phyloP scores from a whole-genome alignment of 1,140 invertebrate genomes.

The Diorhabda carinulata region DNA sequence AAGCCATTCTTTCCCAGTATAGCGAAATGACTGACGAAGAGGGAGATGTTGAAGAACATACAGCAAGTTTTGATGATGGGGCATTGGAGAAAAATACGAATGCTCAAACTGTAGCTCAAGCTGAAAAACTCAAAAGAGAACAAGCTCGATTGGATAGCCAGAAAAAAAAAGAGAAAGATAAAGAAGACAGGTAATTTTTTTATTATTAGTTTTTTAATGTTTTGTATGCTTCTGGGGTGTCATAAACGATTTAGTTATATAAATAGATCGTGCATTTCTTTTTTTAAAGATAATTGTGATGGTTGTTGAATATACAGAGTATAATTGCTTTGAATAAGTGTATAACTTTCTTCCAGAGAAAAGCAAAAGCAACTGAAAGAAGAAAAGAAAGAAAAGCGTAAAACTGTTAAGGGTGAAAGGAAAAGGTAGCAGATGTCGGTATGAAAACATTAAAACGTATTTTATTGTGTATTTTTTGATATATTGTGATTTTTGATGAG shows the following conservation, averaged over 20 bases:
- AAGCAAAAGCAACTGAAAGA: constrained; percentile 81
- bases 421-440: constrained; percentile 63
- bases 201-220: neutral
- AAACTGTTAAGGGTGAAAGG: constrained; percentile 80
- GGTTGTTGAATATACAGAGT: neutral
- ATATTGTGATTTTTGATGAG: too few species aligned
- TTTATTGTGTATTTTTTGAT: too few species aligned
- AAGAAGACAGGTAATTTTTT: constrained; percentile 68
- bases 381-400: constrained; percentile 85
- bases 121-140: constrained; percentile 73
- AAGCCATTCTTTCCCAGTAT: constrained; percentile 80
- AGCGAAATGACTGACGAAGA: constrained; percentile 71
- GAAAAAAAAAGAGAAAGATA: constrained; percentile 83
- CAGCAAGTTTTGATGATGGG: constrained; percentile 43
- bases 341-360: constrained; percentile 56
- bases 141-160: constrained; percentile 72
- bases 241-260: too few species aligned
- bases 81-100: constrained; percentile 73
- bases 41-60: constrained; percentile 53
- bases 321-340: neutral
- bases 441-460: too few species aligned
- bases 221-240: too few species aligned
- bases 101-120: constrained; percentile 64
- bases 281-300: too few species aligned
- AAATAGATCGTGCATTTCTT: too few species aligned